Evolutionary conservation across 2,888 invertebrate species (phyloP), one percentile per base, ranked within the genome.

Genomic region (Zygogramma bicolorata): DNA sequence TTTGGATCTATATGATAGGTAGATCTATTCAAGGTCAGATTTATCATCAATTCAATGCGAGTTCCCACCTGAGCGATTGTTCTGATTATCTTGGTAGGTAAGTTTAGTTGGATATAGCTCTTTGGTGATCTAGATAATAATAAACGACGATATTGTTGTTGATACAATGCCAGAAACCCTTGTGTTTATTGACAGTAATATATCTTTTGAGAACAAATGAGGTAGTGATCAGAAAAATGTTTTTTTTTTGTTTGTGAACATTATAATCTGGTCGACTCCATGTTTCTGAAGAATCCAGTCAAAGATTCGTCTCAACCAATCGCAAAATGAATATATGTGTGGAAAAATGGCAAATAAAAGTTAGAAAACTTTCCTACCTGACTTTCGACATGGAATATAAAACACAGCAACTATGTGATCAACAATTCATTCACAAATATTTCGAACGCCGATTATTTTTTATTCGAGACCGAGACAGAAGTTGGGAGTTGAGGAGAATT

Each of bases 401-500:
- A 53, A 13, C 27, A 25, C 5, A 7, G 7, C 13, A n/a, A 6
- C 6, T 6, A n/a, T 22, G 0, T 2, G 2, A 27, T 6, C 5
- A 53, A 18, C 4, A 53, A 25, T 53, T 53, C n/a, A 3, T 53
- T 22, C 25, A 6, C 25, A 25, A 53, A 25, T 27, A 18, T n/a
- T 25, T 53, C 5, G 5, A 18, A 13, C 18, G n/a, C 15, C 13
- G 42, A 18, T 18, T 1, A 18, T 6, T 6, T 18, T n/a, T 25
- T 53, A 6, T 53, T 27, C 6, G 53, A 6, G 25, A 61, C 15
- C 42, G 27, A 15, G 15, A 13, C 3, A 10, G 38, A n/a, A 60
- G 60, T 42, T 42, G 42, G 22, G 10, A 61, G 18, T 6, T 25
- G 15, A 65, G 59, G 68, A 65, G 49, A 53, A 18, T 7, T 38